Percentiles rank a stretch among this genome's conserved stretches.
These are phyloP conservation scores for Candidula unifasciata DNA, from an alignment of 2,888 invertebrate species.

Conservation along the genomic window DNA sequence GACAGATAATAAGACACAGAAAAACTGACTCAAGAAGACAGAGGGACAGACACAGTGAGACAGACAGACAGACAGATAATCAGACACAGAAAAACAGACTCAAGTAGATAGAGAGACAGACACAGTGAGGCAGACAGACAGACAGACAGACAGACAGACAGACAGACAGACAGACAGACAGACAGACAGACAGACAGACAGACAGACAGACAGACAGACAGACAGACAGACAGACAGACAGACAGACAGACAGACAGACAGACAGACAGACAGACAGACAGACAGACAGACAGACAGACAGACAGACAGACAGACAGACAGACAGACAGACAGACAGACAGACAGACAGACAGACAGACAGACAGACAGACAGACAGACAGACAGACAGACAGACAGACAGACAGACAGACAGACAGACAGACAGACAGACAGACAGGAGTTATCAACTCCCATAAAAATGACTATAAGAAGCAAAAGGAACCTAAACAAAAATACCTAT, in stretches of 20 bases:
- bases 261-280: not conserved
- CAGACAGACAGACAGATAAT: conserved; percentile 19
- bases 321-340: too few species aligned
- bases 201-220: not conserved
- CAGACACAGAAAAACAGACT: not conserved
- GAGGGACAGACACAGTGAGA: not conserved
- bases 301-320: too few species aligned
- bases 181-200: not conserved
- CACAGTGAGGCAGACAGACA: not conserved
- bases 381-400: too few species aligned
- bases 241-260: not conserved
- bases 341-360: too few species aligned
- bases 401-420: too few species aligned
- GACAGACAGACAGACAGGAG: too few species aligned
- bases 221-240: not conserved
- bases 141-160: not conserved
- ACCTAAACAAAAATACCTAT: too few species aligned
- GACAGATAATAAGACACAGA: not conserved
- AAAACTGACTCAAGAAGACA: not conserved
- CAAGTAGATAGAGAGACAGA: not conserved
- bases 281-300: not conserved
- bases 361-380: too few species aligned
- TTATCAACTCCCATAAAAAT: too few species aligned
- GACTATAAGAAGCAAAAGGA: too few species aligned
- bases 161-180: not conserved